Evolutionary conservation across 2,888 invertebrate genomes (phyloP), one percentile per base, ranked within the genome.

Genomic region (Molorchus minor): DNA sequence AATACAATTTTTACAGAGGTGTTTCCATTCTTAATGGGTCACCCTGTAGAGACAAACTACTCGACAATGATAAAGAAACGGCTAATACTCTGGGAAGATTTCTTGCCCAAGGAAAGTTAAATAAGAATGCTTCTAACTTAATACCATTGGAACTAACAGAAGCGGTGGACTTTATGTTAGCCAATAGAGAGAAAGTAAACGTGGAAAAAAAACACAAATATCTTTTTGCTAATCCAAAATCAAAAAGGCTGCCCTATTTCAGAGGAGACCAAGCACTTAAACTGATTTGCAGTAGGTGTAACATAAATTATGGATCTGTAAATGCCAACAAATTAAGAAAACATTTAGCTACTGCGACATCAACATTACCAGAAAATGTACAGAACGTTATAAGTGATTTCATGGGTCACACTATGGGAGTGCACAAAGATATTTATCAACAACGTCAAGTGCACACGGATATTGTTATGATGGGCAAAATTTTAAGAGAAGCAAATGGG

Each of bases 391-490:
- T 55, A 38, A 52, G 52, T 52, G 40, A 52, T 52, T 52, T 40
- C 15, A 52, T 47, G 47, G 47, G 47, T n/a, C 47, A 47, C 12
- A 10, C 29, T 16, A 15, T 33, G 1, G 15, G 43, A n/a, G 17
- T 25, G 7, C 52, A 55, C 16, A 20, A 46, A 4, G 46, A 55
- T 17, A 55, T 55, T 8, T 55, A 55, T 46, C n/a, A 12, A n/a
- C 55, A 55, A 21, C 17, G 40, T 7, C 45, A 17, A 16, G 38
- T 35, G 7, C 25, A 36, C 8, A 17, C 12, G 3, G 55, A 55
- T 36, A 30, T 55, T 3, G n/a, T 45, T 21, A 12, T 15, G 25
- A 55, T 55, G 55, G 55, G 55, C 45, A 35, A 21, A 45, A 21
- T 55, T 44, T 17, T 55, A 21, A 25, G n/a, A n/a, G n/a, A n/a